Conservation (phyloP, 2,113 vertebrate genomes). For the cattle (Bos taurus) region ARS-UCD2.0 NC_037352.1:37466501-37467000, state of each 20-base stretch:
- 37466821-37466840: background rate
- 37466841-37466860: background rate
- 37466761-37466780: background rate
- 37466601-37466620: background rate
- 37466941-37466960: too few species aligned
- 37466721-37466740: background rate
- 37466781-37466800: background rate
- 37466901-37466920: background rate
- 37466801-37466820: background rate
- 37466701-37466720: background rate
- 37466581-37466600: background rate
- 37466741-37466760: background rate
- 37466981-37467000: too few species aligned
- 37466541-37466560: background rate
- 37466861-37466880: background rate
- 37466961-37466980: accelerated
- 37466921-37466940: background rate
- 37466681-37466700: background rate
- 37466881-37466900: background rate
- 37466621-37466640: accelerated
- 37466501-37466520: accelerated
- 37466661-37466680: accelerated
- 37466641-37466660: background rate
- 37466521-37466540: accelerated
- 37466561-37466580: background rate